A percentile compares a stretch with the other conserved stretches of the same genome.
These are phyloP conservation scores for Poeciliopsis paucimaculata DNA, from an alignment of 2,797 vertebrate species.

Conservation along the genomic window DNA sequence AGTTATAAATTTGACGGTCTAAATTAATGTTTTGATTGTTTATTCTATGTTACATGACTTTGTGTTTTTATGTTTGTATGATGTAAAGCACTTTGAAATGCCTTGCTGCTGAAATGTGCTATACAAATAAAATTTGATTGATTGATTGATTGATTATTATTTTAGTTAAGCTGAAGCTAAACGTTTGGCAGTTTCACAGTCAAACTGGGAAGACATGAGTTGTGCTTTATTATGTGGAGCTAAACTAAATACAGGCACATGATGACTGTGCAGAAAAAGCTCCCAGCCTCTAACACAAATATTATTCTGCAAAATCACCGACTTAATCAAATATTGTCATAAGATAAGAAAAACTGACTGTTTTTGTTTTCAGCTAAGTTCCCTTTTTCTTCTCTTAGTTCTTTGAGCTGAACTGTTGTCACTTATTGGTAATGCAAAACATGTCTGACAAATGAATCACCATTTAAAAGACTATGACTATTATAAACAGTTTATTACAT, in stretches of 20 bases:
- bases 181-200: not conserved
- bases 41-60: no score
- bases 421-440: not conserved
- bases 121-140: no score
- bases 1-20: no score
- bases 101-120: no score
- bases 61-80: no score
- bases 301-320: not conserved
- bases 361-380: not conserved
- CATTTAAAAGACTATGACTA: not conserved
- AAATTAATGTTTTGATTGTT: no score
- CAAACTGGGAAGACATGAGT: not conserved
- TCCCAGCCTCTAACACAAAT: not conserved
- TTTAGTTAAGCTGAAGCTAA: not conserved
- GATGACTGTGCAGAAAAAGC: not conserved
- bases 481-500: not conserved
- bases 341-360: not conserved
- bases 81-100: no score
- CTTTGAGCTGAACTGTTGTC: not conserved
- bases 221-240: not conserved
- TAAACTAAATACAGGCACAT: not conserved
- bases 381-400: not conserved
- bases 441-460: not conserved
- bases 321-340: not conserved
- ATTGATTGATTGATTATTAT: no score